Evolutionary conservation across 2,797 vertebrate genomes (phyloP).

Genomic region (Meda fulgida): DNA sequence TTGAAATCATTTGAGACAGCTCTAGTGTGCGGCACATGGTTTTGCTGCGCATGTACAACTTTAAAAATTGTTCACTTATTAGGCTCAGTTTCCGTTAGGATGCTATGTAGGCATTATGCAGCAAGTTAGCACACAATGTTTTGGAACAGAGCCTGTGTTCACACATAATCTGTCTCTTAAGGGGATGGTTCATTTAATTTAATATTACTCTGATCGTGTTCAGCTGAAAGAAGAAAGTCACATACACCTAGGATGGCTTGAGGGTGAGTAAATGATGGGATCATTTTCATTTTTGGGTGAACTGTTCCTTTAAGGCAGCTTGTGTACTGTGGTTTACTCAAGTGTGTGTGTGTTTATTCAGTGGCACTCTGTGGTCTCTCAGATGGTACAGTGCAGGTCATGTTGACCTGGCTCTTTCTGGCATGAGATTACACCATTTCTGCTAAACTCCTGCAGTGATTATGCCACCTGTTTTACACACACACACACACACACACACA

Average conservation of each 20-base stretch:
- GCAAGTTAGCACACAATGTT: not conserved
- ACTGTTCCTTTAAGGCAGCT: not conserved
- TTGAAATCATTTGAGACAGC: not conserved
- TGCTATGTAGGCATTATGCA: too few species aligned
- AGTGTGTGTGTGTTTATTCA: slow-evolving; percentile 12
- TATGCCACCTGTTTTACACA: slow-evolving; percentile 39
- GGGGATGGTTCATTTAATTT: not conserved
- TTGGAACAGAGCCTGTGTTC: not conserved
- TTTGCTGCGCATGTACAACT: not conserved
- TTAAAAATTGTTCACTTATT: not conserved
- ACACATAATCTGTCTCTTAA: not conserved
- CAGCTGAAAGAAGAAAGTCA: not conserved
- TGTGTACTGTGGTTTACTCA: not conserved
- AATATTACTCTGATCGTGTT: not conserved
- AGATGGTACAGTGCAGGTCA: slow-evolving; percentile 17
- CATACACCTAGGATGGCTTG: not conserved
- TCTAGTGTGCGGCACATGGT: not conserved
- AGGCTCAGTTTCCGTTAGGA: not conserved
- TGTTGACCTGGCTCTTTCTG: slow-evolving; percentile 25
- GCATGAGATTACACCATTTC: slow-evolving; percentile 1
- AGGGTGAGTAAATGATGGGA: not conserved
- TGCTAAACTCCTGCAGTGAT: slow-evolving; percentile 29
- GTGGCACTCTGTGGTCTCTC: slow-evolving; percentile 10
- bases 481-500: not conserved
- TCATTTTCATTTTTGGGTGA: too few species aligned